Conservation (phyloP, 2,113 vertebrate species). For the Toxostoma redivivum region DNA sequence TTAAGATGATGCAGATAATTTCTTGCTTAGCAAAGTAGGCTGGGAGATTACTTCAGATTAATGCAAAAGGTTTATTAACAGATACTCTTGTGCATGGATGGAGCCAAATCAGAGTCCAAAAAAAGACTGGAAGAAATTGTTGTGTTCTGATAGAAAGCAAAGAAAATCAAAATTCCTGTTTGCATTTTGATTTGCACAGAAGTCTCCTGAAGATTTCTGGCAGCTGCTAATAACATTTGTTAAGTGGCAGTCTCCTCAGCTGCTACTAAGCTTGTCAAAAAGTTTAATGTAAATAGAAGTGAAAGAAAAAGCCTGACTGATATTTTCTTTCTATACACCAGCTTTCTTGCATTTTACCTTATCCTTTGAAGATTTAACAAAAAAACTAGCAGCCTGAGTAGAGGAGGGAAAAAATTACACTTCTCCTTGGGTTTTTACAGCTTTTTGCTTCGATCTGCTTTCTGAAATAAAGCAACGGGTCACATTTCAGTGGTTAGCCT, state of each 20-base stretch:
- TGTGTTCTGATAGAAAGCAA: background rate
- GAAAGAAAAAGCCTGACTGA: background rate
- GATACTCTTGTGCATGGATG: background rate
- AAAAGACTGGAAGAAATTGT: background rate
- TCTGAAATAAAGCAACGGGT: background rate
- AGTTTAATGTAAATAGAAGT: background rate
- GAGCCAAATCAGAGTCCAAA: background rate
- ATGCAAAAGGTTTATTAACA: background rate
- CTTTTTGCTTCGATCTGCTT: background rate
- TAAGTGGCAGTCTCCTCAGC: background rate
- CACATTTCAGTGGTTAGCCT: background rate
- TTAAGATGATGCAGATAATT: background rate
- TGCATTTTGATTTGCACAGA: background rate
- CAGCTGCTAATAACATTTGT: background rate
- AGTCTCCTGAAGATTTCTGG: background rate
- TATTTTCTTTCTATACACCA: background rate
- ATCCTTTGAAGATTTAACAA: background rate
- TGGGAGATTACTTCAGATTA: background rate
- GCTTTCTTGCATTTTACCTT: background rate
- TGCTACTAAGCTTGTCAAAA: background rate
- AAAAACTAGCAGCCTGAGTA: background rate
- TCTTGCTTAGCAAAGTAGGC: background rate
- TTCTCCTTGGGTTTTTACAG: background rate
- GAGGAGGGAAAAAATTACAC: background rate
- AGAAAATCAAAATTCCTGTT: background rate